Evolutionary conservation across 2,888 invertebrate genomes (phyloP).

Genomic region (Trichopria drosophilae): DNA sequence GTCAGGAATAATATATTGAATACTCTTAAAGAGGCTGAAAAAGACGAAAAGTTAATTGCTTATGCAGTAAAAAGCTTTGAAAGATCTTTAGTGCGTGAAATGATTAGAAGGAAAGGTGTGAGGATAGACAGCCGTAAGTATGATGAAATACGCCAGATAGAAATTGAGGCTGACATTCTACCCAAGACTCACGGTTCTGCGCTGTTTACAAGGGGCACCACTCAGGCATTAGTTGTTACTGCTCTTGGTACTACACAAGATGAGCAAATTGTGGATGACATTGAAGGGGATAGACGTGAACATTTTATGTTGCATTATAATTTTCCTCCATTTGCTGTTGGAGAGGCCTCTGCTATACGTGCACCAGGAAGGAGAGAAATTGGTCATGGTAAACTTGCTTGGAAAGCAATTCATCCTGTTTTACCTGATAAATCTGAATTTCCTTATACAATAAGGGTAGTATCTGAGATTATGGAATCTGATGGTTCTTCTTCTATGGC

Average conservation of each 20-base stretch:
- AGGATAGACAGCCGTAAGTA: conserved; percentile 13
- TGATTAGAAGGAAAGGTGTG: conserved; percentile 9
- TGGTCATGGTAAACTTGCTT: conserved; percentile 20
- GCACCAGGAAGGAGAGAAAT: conserved; percentile 20
- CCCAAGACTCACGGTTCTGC: conserved; percentile 15
- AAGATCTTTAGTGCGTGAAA: conserved; percentile 16
- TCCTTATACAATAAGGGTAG: conserved; percentile 19
- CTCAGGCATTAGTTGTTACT: conserved; percentile 11
- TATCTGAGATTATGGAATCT: conserved; percentile 17
- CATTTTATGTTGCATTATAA: conserved; percentile 20
- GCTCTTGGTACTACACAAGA: conserved; percentile 16
- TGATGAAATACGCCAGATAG: conserved; percentile 14
- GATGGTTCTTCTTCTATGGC: conserved; percentile 25
- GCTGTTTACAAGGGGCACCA: conserved; percentile 13
- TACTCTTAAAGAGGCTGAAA: conserved; percentile 19
- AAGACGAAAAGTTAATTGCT: conserved; percentile 21
- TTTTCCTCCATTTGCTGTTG: conserved; percentile 18
- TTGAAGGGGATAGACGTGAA: conserved; percentile 12
- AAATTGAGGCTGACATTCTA: conserved; percentile 13
- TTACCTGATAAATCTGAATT: conserved; percentile 16
- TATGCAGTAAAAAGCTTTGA: conserved; percentile 18
- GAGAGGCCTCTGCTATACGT: conserved; percentile 3
- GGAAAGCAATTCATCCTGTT: conserved; percentile 15
- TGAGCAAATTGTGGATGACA: conserved; percentile 15
- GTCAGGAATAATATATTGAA: conserved; percentile 19